Conservation (phyloP, 1,140 invertebrate species). For the Amphibalanus amphitrite region DNA sequence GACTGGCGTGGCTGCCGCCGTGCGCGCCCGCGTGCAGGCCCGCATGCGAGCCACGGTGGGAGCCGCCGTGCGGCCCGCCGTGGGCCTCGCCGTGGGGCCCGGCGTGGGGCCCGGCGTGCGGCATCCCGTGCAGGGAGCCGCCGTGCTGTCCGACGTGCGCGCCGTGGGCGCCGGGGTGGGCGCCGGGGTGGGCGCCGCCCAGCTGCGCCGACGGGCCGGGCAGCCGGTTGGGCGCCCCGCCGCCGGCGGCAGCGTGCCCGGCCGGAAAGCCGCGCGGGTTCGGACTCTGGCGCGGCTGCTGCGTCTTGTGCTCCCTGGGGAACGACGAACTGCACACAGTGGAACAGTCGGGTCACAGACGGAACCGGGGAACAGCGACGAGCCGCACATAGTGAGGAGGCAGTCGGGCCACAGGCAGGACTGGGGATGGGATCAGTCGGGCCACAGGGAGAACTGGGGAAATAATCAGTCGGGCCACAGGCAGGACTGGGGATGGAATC, state of each 20-base stretch:
- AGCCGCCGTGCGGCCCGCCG: too few relatives aligned
- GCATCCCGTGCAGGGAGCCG: not conserved
- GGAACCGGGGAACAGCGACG: too few relatives aligned
- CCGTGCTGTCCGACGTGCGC: not conserved
- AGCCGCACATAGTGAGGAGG: too few relatives aligned
- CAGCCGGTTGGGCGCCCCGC: not conserved
- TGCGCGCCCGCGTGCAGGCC: too few relatives aligned
- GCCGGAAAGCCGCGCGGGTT: not conserved
- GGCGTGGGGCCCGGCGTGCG: too few relatives aligned
- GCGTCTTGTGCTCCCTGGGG: constrained; percentile 54
- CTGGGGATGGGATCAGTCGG: too few relatives aligned
- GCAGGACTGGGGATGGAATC: too few relatives aligned
- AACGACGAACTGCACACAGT: constrained; percentile 13
- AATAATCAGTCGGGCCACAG: too few relatives aligned
- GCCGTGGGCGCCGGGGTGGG: not conserved
- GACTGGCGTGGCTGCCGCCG: not conserved
- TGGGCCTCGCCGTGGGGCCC: too few relatives aligned
- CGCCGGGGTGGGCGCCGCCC: too few relatives aligned
- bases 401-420: too few relatives aligned
- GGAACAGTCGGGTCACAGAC: constrained; percentile 34
- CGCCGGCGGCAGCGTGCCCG: not conserved
- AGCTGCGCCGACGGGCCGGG: not conserved
- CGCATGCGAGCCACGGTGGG: not conserved
- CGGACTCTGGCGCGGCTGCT: constrained; percentile 46
- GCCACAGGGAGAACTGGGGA: too few relatives aligned